Conservation (phyloP, 2,113 vertebrate genomes). For the Megaceryle torquata region DNA sequence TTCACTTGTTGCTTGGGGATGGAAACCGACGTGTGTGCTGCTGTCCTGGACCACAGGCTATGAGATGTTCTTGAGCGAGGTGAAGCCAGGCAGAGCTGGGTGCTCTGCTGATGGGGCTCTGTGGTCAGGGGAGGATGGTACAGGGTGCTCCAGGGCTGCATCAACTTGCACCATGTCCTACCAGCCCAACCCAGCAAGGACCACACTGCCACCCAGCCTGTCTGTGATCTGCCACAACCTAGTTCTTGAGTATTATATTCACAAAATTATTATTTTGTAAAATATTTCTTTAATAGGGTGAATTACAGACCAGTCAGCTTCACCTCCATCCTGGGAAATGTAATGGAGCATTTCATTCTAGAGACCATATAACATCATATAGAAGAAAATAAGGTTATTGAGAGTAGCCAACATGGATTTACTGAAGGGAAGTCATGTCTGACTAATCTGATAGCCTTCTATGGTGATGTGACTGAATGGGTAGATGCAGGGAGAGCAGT, state of each 20-base stretch:
- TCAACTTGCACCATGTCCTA: accelerated
- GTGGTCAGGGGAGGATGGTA: background rate
- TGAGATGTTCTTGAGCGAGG: background rate
- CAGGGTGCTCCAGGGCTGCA: background rate
- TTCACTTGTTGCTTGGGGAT: accelerated
- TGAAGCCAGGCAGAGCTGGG: background rate
- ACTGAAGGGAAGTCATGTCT: too few species aligned
- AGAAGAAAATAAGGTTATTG: too few species aligned
- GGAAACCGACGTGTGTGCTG: accelerated
- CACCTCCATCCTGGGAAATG: too few species aligned
- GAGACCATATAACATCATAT: too few species aligned
- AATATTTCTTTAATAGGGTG: background rate
- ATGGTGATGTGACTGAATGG: too few species aligned
- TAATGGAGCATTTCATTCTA: too few species aligned
- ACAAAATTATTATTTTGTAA: background rate
- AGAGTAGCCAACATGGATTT: too few species aligned
- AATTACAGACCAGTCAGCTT: too few species aligned
- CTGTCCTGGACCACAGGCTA: background rate
- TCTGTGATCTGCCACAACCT: background rate
- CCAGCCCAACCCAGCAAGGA: background rate
- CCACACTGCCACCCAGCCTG: accelerated
- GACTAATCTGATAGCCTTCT: too few species aligned
- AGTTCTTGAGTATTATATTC: background rate
- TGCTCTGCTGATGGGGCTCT: background rate
- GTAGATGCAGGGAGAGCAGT: too few species aligned